Evolutionary conservation across 1,140 invertebrate species (phyloP), one percentile per base, ranked within the genome.

Genomic region (Antheraea mylitta): DNA sequence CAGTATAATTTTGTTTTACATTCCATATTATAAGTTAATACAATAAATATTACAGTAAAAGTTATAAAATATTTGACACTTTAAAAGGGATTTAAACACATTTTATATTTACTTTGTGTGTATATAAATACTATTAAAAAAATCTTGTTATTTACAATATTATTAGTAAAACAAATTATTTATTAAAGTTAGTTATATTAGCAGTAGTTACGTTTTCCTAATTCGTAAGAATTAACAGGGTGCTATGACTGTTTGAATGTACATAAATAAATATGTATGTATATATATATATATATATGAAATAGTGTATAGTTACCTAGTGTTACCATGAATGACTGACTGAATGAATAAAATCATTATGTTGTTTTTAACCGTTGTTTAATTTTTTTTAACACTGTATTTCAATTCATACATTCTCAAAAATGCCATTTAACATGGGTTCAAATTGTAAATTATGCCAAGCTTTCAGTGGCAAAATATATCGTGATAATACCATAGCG

Each of bases 321-420:
- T 36, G 36, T 8, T 36, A 36, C 38, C 45, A 38, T 64, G 63
- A 64, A 53, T 45, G 63, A 48, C 37, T 45, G 63, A 48, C 37
- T 64, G 63, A 64, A 59, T 74, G 69, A 74, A 74, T 74, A 71
- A 70, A 68, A 67, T 45, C 30, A 53, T 16, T 53, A 66, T 67
- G 67, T 72, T 76, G 71, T 76, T 76, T 73, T 73, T 59, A 13
- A 66, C 66, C 7, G 7, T 62, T 48, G 67, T 71, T 74, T 74
- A 7, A 66, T 71, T 69, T 69, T 70, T 37, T 18, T 11, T 7
- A 0, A 53, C 16, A n/a, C 1, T 53, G n/a, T 13, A 9, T 53
- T 53, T 16, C 4, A 30, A 30, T 30, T 30, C 22, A 30, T 30
- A 30, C 1, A 30, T 30, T 30, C 22, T 30, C 22, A 30, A 4